These are phyloP conservation scores for Piezodorus guildinii DNA, from an alignment of 1,140 invertebrate species.

Conservation along the genomic window DNA sequence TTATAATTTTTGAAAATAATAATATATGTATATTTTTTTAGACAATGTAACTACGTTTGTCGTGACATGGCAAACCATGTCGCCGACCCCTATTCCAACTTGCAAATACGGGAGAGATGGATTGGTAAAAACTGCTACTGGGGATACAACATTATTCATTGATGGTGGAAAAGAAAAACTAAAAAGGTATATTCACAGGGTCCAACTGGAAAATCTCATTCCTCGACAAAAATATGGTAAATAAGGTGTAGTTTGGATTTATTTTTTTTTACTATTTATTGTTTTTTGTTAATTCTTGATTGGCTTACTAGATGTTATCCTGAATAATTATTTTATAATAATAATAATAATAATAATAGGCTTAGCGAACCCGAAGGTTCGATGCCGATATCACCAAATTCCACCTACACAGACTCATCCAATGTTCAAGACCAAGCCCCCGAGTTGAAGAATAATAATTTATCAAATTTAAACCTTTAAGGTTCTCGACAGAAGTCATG, in stretches of 20 bases:
- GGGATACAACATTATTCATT: constrained; percentile 52
- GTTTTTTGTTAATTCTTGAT: no score
- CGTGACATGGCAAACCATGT: constrained; percentile 80
- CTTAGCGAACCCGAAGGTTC: no score
- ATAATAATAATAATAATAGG: no score
- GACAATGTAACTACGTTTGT: constrained; percentile 57
- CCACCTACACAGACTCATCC: no score
- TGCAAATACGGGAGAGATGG: constrained; percentile 61
- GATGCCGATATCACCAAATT: no score
- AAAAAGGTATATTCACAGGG: constrained; percentile 71
- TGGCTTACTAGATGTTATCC: no score
- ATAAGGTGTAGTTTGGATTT: constrained; percentile 21
- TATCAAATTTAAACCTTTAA: no score
- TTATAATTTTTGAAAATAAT: background rate
- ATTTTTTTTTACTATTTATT: no score
- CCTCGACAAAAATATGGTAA: constrained; percentile 52
- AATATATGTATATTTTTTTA: constrained; percentile 30
- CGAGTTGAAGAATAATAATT: no score
- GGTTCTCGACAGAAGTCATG: no score
- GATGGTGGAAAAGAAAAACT: constrained; percentile 63
- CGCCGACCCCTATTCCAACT: constrained; percentile 48
- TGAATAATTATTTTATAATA: no score
- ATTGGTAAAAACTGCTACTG: constrained; percentile 41
- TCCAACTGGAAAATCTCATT: constrained; percentile 43
- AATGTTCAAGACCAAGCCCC: no score